Percentiles rank a stretch among this genome's conserved stretches.
phyloP scores from a whole-genome alignment of 2,113 vertebrate species.

The Piprites chloris region DNA sequence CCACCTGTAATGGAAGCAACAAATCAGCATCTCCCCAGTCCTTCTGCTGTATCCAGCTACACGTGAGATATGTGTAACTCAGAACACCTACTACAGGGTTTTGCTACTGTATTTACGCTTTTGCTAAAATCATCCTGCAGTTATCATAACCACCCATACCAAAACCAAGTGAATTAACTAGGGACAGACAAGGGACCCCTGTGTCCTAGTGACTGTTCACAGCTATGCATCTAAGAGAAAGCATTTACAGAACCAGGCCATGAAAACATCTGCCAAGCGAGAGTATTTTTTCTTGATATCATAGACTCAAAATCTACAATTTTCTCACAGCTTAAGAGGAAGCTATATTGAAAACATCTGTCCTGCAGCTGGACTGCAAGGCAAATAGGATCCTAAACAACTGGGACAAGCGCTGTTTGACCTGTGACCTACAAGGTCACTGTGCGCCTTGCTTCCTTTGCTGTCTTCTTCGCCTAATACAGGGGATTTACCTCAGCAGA shows the following conservation, averaged over 20 bases:
- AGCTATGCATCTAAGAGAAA: not conserved
- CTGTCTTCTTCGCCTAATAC: not conserved
- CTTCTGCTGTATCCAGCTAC: not conserved
- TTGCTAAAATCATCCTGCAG: not conserved
- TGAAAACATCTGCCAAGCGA: not conserved
- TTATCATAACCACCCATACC: not conserved
- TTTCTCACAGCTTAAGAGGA: not conserved
- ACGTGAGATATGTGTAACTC: not conserved
- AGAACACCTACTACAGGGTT: not conserved
- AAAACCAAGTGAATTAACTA: not conserved
- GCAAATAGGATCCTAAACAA: not conserved
- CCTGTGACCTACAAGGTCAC: not conserved
- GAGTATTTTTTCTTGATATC: not conserved
- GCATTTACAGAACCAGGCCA: not conserved
- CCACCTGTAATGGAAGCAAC: not conserved
- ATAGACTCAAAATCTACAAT: not conserved
- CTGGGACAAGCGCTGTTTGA: not conserved
- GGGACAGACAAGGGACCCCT: not conserved
- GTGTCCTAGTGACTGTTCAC: not conserved
- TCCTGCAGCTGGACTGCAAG: not conserved
- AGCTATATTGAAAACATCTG: not conserved
- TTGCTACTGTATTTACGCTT: not conserved
- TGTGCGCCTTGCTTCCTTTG: not conserved
- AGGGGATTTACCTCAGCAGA: not conserved
- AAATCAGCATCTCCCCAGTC: not conserved